These are phyloP conservation scores for Aurelia coerulea DNA, from an alignment of 30 jellyfish, hydroid and myxozoan genomes.

Conservation along the genomic window DNA sequence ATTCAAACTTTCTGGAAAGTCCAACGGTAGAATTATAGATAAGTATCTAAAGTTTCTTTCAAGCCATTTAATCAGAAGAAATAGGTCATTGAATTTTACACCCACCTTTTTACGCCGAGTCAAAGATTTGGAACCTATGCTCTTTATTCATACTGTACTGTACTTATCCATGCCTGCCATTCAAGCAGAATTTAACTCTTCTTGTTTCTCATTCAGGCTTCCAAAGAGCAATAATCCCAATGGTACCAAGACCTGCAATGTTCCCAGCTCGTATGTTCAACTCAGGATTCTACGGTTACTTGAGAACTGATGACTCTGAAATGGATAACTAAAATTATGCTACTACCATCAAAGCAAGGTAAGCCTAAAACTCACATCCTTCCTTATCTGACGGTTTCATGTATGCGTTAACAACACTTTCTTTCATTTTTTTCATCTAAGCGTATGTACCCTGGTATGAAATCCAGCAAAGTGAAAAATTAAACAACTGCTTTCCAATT, in stretches of 20 bases:
- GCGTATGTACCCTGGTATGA: too few species aligned
- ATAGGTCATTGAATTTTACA: too few species aligned
- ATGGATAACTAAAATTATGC: conserved; percentile 18
- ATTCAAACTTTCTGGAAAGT: too few species aligned
- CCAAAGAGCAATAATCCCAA: conserved; percentile 70
- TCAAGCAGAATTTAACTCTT: neutral
- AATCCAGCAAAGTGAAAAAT: too few species aligned
- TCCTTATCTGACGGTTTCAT: neutral
- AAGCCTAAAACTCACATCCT: neutral
- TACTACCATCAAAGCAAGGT: neutral
- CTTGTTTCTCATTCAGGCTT: conserved; percentile 11
- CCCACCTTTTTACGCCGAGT: too few species aligned
- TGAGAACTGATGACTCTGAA: conserved; percentile 45
- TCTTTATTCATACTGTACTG: too few species aligned
- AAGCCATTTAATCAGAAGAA: too few species aligned
- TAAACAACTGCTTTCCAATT: neutral
- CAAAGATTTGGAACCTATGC: too few species aligned
- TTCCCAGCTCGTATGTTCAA: conserved; percentile 41
- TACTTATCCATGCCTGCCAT: neutral
- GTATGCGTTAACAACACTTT: too few species aligned
- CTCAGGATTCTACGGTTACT: conserved; percentile 37
- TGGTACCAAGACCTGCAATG: conserved; percentile 57
- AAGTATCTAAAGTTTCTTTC: too few species aligned
- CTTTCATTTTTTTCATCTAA: too few species aligned
- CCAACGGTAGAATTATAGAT: too few species aligned